phyloP scores from a whole-genome alignment of 2,888 invertebrate genomes.

The Nebria salina region DNA sequence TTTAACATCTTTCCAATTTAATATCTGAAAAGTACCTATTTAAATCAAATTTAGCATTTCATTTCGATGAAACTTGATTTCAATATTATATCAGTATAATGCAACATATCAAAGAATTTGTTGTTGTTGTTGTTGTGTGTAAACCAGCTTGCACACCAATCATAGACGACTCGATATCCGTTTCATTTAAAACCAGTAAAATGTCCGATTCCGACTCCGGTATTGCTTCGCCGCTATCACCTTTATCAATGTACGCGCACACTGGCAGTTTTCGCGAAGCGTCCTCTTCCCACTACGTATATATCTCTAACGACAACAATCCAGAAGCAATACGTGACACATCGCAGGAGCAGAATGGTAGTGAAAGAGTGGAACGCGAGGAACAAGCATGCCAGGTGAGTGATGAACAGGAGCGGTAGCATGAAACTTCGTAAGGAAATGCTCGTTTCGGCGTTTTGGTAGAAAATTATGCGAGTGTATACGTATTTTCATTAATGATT shows the following conservation, averaged over 20 bases:
- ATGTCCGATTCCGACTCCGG: slow-evolving; percentile 62
- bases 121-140: too few relatives aligned
- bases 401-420: background rate
- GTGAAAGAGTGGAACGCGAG: slow-evolving; percentile 50
- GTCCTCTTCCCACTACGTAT: slow-evolving; percentile 17
- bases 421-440: background rate
- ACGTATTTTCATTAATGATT: background rate
- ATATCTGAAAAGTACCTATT: too few relatives aligned
- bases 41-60: too few relatives aligned
- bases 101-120: too few relatives aligned
- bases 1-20: too few relatives aligned
- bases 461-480: background rate
- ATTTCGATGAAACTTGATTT: too few relatives aligned
- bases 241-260: slow-evolving; percentile 58
- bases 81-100: too few relatives aligned
- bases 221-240: slow-evolving; percentile 61
- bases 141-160: too few relatives aligned
- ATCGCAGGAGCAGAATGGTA: slow-evolving; percentile 2
- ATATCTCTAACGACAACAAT: background rate
- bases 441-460: background rate
- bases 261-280: slow-evolving; percentile 50
- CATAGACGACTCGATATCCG: background rate
- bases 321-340: background rate
- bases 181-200: slow-evolving; percentile 55
- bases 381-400: slow-evolving; percentile 45